phyloP scores from a whole-genome alignment of 2,113 vertebrate genomes.

The Mola mola region DNA sequence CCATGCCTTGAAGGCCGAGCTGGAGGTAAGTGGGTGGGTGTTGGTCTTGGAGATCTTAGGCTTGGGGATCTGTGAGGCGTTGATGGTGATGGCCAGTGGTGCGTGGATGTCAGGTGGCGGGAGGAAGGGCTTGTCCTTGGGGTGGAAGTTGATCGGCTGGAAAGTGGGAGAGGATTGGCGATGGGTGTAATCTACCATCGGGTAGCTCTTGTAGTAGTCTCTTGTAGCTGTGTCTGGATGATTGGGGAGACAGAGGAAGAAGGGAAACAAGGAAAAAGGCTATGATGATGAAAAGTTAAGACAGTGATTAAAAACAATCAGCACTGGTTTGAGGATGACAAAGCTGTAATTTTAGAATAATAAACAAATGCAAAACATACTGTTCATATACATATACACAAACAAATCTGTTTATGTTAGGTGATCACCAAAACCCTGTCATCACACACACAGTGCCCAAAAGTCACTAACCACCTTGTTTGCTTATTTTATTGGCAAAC shows the following conservation, averaged over 20 bases:
- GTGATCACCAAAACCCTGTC: too few species aligned
- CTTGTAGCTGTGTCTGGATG: constrained; percentile 79
- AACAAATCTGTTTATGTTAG: too few species aligned
- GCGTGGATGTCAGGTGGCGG: constrained; percentile 82
- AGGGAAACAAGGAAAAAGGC: constrained; percentile 9
- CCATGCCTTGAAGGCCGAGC: constrained; percentile 84
- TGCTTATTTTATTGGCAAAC: constrained; percentile 41
- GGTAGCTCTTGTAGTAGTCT: constrained; percentile 89
- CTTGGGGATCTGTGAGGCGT: constrained; percentile 82
- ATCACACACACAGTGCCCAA: constrained; percentile 42
- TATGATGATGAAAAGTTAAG: background rate
- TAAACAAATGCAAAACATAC: background rate
- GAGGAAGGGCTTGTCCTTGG: constrained; percentile 82
- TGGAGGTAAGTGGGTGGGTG: constrained; percentile 79
- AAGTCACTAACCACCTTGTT: constrained; percentile 78
- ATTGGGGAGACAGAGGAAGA: constrained; percentile 28
- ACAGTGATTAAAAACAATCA: background rate
- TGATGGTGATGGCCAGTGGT: constrained; percentile 80
- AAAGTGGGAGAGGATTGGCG: constrained; percentile 81
- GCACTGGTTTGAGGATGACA: background rate
- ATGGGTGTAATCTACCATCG: constrained; percentile 79
- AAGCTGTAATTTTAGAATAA: background rate
- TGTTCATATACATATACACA: constrained; percentile 2
- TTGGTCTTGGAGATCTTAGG: constrained; percentile 86
- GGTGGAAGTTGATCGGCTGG: constrained; percentile 80